These are phyloP conservation scores for Sphecodes monilicornis DNA, from an alignment of 2,888 invertebrate species.

Conservation along the genomic window DNA sequence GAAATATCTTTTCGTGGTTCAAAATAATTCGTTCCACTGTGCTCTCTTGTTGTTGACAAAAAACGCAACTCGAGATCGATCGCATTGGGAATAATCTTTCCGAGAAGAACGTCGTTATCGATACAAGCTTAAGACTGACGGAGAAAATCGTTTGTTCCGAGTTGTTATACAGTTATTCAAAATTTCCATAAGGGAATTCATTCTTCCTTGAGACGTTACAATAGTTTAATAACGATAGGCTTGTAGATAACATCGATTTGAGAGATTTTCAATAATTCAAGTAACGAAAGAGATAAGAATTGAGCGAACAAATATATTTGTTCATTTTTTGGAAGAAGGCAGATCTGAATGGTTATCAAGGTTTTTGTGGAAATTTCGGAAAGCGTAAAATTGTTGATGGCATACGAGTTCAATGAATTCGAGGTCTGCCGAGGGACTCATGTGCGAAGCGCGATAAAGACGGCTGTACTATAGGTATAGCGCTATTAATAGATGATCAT, in stretches of 20 bases:
- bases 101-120: neutral
- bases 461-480: slow-evolving; percentile 62
- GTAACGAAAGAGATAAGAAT: neutral
- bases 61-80: neutral
- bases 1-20: no score
- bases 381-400: neutral
- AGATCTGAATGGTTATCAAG: neutral
- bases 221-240: neutral
- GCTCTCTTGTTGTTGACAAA: no score
- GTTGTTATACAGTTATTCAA: neutral
- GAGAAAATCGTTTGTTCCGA: neutral
- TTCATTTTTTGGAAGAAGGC: neutral
- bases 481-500: slow-evolving; percentile 67
- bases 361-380: neutral
- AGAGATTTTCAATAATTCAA: neutral
- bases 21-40: no score
- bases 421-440: slow-evolving; percentile 32
- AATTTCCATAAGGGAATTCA: neutral
- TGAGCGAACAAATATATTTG: neutral
- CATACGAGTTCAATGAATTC: slow-evolving; percentile 18
- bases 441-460: slow-evolving; percentile 63
- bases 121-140: neutral
- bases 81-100: neutral
- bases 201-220: neutral
- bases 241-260: no score